phyloP scores from a whole-genome alignment of 2,797 vertebrate species.

The Malacoctenus gilli region DNA sequence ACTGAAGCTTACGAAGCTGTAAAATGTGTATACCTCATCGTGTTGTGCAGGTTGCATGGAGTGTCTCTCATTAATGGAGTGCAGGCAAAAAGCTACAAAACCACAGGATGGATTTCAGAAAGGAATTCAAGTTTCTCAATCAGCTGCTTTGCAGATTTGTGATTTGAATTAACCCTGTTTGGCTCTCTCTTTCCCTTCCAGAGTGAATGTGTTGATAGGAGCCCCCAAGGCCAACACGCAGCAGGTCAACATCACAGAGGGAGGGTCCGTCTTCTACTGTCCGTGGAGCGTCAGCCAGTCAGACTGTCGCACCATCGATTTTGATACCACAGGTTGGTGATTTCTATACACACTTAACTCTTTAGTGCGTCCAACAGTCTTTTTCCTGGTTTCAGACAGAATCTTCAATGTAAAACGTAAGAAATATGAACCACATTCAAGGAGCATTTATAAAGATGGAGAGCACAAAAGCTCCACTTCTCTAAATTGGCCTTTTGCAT shows the following conservation, averaged over 20 bases:
- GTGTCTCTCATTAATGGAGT: constrained; percentile 50
- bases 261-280: constrained; percentile 91
- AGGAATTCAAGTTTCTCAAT: constrained; percentile 12
- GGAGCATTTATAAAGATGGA: too few species aligned
- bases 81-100: constrained; percentile 37
- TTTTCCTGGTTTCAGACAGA: too few species aligned
- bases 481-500: constrained; percentile 22
- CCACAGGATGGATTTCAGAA: neutral
- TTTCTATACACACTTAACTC: constrained; percentile 1
- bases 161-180: constrained; percentile 25
- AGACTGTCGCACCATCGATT: constrained; percentile 79
- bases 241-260: constrained; percentile 83
- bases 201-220: constrained; percentile 88
- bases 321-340: constrained; percentile 82
- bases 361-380: too few species aligned
- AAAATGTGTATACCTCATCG: constrained; percentile 31
- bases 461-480: constrained; percentile 38
- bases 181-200: constrained; percentile 59
- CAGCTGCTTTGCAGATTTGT: neutral
- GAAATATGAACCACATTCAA: too few species aligned
- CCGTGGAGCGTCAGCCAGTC: constrained; percentile 83
- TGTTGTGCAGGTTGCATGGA: constrained; percentile 58
- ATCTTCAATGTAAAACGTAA: too few species aligned
- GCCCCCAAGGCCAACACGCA: constrained; percentile 90
- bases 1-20: constrained; percentile 26